Evolutionary conservation across 2,888 invertebrate species (phyloP).

Genomic region (Epicampocera succincta): DNA sequence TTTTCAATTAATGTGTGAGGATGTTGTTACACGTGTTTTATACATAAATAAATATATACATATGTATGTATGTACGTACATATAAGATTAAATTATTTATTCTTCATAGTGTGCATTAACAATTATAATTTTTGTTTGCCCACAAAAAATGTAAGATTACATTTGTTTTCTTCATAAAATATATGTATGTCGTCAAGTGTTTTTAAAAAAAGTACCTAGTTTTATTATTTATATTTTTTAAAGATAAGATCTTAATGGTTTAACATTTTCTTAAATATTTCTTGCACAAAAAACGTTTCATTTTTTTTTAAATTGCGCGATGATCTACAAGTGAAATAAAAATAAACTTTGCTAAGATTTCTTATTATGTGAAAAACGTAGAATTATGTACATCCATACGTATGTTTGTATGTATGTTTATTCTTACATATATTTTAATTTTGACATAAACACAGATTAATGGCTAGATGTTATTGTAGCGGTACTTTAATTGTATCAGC

Average conservation of each 20-base stretch:
- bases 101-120: background rate
- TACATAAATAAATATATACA: no score
- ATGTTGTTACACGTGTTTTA: no score
- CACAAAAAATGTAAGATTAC: constrained; percentile 32
- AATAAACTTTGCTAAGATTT: constrained; percentile 44
- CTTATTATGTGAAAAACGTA: constrained; percentile 23
- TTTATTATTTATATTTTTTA: constrained; percentile 44
- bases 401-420: background rate
- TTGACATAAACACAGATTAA: constrained; percentile 59
- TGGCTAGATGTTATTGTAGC: constrained; percentile 36
- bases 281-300: constrained; percentile 6
- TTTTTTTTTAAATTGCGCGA: constrained; percentile 42
- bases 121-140: constrained; percentile 13
- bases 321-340: constrained; percentile 49
- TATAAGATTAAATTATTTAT: background rate
- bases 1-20: no score
- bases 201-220: constrained; percentile 24
- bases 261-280: constrained; percentile 38
- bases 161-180: background rate
- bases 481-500: background rate
- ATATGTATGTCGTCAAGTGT: constrained; percentile 60
- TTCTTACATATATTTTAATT: constrained; percentile 37
- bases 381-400: background rate
- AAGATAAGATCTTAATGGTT: constrained; percentile 64
- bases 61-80: background rate